A percentile compares a stretch with the other conserved stretches of the same genome.
Conservation (phyloP, 2,797 vertebrate genomes). For the Sebastes iracundus region DNA sequence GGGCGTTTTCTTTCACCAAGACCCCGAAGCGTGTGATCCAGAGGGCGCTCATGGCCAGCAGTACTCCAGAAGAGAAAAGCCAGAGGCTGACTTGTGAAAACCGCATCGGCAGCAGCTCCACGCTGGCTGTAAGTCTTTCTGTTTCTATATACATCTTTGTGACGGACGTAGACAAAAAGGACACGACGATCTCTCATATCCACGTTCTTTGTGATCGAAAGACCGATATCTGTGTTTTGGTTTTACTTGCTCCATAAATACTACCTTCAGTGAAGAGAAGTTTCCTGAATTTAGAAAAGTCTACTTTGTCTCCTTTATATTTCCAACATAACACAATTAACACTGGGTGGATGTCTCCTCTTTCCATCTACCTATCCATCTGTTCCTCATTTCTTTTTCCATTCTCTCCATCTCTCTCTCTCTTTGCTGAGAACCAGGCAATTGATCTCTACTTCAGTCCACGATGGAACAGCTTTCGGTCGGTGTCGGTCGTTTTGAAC, state of each 20-base stretch:
- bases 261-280: background rate
- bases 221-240: background rate
- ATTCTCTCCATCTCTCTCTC: conserved; percentile 10
- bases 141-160: background rate
- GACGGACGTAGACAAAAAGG: too few species aligned
- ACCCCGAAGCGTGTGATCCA: conserved; percentile 94
- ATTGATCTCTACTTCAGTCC: conserved; percentile 38
- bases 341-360: background rate
- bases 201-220: background rate
- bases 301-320: background rate
- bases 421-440: conserved; percentile 9
- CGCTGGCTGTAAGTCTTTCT: conserved; percentile 88
- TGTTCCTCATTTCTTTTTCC: conserved; percentile 21
- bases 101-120: conserved; percentile 85
- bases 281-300: background rate
- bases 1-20: conserved; percentile 97
- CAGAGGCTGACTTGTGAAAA: conserved; percentile 79
- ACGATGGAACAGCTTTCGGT: conserved; percentile 13
- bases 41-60: conserved; percentile 89
- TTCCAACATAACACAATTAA: background rate
- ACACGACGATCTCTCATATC: background rate
- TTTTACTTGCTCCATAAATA: background rate
- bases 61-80: conserved; percentile 87
- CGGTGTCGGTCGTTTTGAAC: conserved; percentile 14
- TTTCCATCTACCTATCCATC: conserved; percentile 11